phyloP scores from a whole-genome alignment of 1,140 invertebrate genomes.

The Megalopta genalis region DNA sequence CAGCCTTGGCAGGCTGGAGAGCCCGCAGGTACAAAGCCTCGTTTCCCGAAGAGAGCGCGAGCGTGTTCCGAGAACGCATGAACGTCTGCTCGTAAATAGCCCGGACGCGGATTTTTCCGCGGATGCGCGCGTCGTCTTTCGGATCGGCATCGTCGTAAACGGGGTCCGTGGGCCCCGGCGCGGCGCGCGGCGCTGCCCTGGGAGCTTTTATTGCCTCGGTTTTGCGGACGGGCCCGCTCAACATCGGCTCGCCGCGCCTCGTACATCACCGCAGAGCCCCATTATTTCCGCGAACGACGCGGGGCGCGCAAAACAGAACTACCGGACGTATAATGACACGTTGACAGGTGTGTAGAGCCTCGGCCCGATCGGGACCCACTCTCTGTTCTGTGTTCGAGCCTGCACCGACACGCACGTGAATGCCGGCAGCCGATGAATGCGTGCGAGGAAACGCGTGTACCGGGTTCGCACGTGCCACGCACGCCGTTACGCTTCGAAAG shows the following conservation, averaged over 20 bases:
- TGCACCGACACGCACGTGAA: conserved; percentile 22
- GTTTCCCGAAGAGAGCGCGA: neutral
- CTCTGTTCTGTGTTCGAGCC: neutral
- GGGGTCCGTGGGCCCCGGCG: too few species aligned
- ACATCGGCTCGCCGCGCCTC: conserved; percentile 1
- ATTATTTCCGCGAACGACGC: conserved; percentile 49
- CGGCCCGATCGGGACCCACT: conserved; percentile 33
- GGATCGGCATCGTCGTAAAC: neutral
- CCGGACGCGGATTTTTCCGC: neutral
- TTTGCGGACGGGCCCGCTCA: neutral
- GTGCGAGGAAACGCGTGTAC: conserved; percentile 53
- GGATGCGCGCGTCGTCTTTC: neutral
- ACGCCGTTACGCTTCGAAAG: conserved; percentile 55
- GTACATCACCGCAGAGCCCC: conserved; percentile 28
- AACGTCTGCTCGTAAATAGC: too few species aligned
- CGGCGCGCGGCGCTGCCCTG: too few species aligned
- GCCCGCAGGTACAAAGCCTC: too few species aligned
- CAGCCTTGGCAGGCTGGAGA: too few species aligned
- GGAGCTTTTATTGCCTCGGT: neutral
- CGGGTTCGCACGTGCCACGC: conserved; percentile 57
- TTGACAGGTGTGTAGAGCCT: conserved; percentile 57
- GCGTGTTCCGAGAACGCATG: too few species aligned
- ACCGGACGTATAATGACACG: conserved; percentile 55
- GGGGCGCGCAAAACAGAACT: conserved; percentile 43
- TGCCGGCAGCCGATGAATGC: conserved; percentile 31